Evolutionary conservation across 2,888 invertebrate species (phyloP).

Genomic region (Noctua pronuba): DNA sequence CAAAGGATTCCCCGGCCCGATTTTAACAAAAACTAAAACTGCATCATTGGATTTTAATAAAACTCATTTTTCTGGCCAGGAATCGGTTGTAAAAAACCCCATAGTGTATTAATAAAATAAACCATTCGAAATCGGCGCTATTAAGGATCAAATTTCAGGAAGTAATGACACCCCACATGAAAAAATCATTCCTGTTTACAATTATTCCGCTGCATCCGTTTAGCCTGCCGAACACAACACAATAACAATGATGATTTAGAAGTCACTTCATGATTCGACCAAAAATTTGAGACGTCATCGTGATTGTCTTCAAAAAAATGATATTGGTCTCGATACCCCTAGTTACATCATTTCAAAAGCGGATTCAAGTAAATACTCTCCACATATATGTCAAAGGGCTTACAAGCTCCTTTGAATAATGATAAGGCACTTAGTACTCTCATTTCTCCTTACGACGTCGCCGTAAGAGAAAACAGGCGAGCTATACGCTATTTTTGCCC

Average conservation of each 20-base stretch:
- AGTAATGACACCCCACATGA: neutral
- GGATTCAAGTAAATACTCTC: neutral
- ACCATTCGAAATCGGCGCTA: neutral
- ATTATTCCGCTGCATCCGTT: too few species aligned
- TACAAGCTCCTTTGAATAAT: constrained; percentile 28
- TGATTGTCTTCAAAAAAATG: neutral
- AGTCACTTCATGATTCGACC: neutral
- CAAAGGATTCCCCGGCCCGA: neutral
- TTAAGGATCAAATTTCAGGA: neutral
- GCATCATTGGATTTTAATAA: too few species aligned
- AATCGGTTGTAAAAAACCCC: too few species aligned
- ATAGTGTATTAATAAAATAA: too few species aligned
- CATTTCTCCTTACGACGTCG: neutral
- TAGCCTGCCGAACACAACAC: too few species aligned
- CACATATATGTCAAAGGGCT: neutral
- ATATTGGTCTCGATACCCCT: neutral
- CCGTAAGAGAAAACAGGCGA: constrained; percentile 6
- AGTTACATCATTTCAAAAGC: neutral
- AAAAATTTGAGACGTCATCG: neutral
- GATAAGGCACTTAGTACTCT: constrained; percentile 15
- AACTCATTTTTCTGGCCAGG: too few species aligned
- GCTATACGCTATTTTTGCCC: constrained; percentile 34
- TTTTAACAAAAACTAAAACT: too few species aligned
- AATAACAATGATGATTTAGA: too few species aligned
- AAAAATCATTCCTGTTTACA: too few species aligned